Conservation (phyloP, 2,797 vertebrate genomes). For the Choloepus didactylus region DNA sequence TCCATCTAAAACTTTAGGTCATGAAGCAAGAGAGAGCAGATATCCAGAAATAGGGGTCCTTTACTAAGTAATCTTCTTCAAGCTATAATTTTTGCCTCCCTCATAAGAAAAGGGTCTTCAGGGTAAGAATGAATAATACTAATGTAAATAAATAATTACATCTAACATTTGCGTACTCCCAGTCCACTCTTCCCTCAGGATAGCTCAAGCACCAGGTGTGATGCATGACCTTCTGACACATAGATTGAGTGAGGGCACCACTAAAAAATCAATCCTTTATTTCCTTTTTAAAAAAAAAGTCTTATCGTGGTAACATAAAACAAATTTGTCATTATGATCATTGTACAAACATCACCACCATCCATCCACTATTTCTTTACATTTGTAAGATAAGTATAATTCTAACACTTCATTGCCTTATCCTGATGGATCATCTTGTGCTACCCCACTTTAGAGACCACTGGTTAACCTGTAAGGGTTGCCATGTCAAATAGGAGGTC, state of each 20-base stretch:
- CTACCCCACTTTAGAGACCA: neutral
- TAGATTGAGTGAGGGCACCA: neutral
- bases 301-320: too few species aligned
- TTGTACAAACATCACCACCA: too few species aligned
- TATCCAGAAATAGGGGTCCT: neutral
- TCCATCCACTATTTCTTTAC: neutral
- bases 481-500: neutral
- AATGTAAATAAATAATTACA: constrained; percentile 14
- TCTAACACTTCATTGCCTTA: neutral
- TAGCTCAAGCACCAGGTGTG: neutral
- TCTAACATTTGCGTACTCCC: neutral
- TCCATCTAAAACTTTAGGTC: neutral
- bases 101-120: constrained; percentile 28
- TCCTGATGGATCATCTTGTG: neutral
- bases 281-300: too few species aligned
- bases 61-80: constrained; percentile 34
- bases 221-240: constrained; percentile 7
- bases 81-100: constrained; percentile 23
- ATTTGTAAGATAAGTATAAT: constrained; percentile 26
- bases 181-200: neutral
- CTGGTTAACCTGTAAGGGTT: neutral
- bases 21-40: constrained; percentile 8
- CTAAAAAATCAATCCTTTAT: neutral
- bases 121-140: constrained; percentile 29
- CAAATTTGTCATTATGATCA: too few species aligned